Conservation (phyloP, 2,888 invertebrate genomes). For the Cephus nigrinus region DNA sequence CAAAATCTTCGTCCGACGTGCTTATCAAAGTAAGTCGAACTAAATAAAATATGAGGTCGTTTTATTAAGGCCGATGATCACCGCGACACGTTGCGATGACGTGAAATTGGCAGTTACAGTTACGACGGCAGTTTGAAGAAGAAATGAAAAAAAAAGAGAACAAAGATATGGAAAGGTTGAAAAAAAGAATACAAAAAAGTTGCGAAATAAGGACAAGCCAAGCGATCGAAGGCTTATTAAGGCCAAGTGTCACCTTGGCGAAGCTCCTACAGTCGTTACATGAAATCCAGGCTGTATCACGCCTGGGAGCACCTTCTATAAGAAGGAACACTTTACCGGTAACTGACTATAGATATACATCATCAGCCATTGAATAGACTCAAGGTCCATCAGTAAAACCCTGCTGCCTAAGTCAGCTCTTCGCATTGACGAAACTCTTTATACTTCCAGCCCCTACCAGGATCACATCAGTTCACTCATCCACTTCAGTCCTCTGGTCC, state of each 20-base stretch:
- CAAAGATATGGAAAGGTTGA: neutral
- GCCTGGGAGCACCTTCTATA: neutral
- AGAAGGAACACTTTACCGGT: neutral
- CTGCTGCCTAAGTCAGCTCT: neutral
- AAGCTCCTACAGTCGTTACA: constrained; percentile 17
- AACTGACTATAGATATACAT: neutral
- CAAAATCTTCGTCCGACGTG: neutral
- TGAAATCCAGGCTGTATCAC: neutral
- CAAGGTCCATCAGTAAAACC: neutral
- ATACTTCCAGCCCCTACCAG: neutral
- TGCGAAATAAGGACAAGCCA: constrained; percentile 10
- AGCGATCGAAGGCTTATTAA: constrained; percentile 59
- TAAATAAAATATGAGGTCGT: neutral
- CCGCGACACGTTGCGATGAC: neutral
- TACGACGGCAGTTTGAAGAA: neutral
- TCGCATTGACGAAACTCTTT: neutral
- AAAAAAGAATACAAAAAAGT: neutral
- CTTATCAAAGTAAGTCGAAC: neutral
- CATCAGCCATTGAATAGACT: neutral
- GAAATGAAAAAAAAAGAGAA: neutral
- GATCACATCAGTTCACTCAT: neutral
- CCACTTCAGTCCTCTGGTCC: neutral
- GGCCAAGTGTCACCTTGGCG: constrained; percentile 55
- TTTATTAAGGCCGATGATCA: neutral
- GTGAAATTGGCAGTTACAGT: neutral